Conservation (phyloP, 2,113 vertebrate genomes). For the Helogale parvula region DNA sequence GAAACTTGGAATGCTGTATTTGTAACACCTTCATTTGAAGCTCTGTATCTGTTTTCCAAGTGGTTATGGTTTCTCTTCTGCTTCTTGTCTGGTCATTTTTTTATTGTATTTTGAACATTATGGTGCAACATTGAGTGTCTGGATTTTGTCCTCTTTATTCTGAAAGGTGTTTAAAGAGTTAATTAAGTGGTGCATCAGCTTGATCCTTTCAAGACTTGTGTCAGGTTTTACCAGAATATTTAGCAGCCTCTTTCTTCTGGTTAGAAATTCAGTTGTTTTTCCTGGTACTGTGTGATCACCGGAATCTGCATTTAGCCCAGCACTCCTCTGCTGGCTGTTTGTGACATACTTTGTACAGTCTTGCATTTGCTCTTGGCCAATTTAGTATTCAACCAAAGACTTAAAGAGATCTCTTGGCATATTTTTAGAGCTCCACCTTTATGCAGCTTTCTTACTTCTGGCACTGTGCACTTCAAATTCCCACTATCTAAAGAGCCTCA, state of each 20-base stretch:
- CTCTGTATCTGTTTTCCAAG: not conserved
- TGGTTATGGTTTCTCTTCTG: not conserved
- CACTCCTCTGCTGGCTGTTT: not conserved
- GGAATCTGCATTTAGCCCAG: not conserved
- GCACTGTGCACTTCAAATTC: not conserved
- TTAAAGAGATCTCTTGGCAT: constrained; percentile 2
- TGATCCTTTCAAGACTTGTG: not conserved
- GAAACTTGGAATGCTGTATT: not conserved
- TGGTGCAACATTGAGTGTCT: not conserved
- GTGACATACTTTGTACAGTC: not conserved
- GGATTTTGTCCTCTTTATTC: constrained; percentile 4
- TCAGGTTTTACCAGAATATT: not conserved
- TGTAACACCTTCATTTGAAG: constrained; percentile 8
- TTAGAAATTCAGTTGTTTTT: not conserved
- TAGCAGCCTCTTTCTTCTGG: not conserved
- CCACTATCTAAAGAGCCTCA: not conserved
- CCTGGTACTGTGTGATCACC: not conserved
- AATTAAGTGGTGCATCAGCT: not conserved
- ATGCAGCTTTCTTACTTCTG: not conserved
- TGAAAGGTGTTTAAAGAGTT: not conserved
- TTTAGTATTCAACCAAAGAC: not conserved
- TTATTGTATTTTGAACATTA: not conserved
- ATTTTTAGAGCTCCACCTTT: not conserved
- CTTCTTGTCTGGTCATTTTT: not conserved
- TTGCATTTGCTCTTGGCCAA: not conserved